phyloP scores from a whole-genome alignment of 2,797 vertebrate species.

The Ciconia nigra region DNA sequence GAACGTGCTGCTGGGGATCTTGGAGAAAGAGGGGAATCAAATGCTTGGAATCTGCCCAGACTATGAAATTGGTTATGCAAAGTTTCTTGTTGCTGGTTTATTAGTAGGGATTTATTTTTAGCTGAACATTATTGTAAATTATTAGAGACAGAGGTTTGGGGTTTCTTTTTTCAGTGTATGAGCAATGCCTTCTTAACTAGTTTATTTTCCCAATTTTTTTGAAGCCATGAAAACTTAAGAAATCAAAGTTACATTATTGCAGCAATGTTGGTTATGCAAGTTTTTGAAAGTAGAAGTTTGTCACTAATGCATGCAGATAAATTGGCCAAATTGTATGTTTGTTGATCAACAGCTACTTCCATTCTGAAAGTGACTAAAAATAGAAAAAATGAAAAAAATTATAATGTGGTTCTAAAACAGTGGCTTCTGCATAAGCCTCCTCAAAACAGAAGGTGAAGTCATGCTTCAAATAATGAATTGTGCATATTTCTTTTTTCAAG shows the following conservation, averaged over 20 bases:
- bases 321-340: background rate
- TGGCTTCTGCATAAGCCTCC: background rate
- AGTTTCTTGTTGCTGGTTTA: background rate
- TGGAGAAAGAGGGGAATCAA: background rate
- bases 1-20: background rate
- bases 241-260: background rate
- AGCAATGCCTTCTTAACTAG: background rate
- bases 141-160: background rate
- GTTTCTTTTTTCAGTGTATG: background rate
- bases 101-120: background rate
- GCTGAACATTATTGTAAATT: background rate
- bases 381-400: background rate
- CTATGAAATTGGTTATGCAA: background rate
- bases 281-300: background rate
- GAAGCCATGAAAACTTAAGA: background rate
- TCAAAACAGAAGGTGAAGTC: background rate
- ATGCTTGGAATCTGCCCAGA: background rate
- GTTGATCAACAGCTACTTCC: background rate
- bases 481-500: background rate
- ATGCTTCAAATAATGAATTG: background rate
- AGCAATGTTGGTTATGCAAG: background rate
- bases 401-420: background rate
- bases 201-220: background rate
- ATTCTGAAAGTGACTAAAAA: background rate
- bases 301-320: background rate